Base-by-base conservation (phyloP, 2,113 vertebrate species). In the Clarias batrachus region DNA sequence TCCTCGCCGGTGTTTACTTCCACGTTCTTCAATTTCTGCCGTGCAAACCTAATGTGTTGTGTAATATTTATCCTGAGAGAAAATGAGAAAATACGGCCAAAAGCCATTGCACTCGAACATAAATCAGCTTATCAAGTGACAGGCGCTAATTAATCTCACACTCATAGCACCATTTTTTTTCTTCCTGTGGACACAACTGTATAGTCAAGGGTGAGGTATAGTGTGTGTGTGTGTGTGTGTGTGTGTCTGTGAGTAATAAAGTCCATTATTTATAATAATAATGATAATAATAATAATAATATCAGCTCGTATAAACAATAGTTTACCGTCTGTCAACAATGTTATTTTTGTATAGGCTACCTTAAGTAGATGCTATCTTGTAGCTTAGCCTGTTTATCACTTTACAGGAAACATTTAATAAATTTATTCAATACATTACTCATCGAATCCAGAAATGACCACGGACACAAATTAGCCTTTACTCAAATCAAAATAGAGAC, bases 121-220 rank as follows among this genome's bases (percentile, higher is more conserved):
- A 91, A 92, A 93, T 92, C 91, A 92, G 89, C 81, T 76, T 9
- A 89, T 89, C 62, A 87, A 80, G n/a, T 66, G 87, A 87, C 57
- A 85, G 86, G 65, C 71, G 11, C 81, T 92, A 93, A 94, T 93
- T 92, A 91, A 81, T 90, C 59, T 70, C 88, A 91, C n/a, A 74
- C 81, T 77, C 88, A 85, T 80, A 86, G 86, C 85, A 74, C 81
- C 91, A 10, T 12, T 30, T 25, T 83, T 48, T 48, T 37, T 37
- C 3, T 48, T 57, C 57, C 54, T 68, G 60, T n/a, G 76, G 54
- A 79, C 54, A 10, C 14, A 30, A 79, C 52, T 11, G 7, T 30
- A 30, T 30, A 79, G 76, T 30, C 52, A 13, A 78, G 14, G 13
- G 19, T 52, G 30, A 70, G 19, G 1, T 13, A 41, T 48, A 13